Base-by-base conservation (phyloP, 2,888 invertebrate species). In the Meiosimyza decipiens region DNA sequence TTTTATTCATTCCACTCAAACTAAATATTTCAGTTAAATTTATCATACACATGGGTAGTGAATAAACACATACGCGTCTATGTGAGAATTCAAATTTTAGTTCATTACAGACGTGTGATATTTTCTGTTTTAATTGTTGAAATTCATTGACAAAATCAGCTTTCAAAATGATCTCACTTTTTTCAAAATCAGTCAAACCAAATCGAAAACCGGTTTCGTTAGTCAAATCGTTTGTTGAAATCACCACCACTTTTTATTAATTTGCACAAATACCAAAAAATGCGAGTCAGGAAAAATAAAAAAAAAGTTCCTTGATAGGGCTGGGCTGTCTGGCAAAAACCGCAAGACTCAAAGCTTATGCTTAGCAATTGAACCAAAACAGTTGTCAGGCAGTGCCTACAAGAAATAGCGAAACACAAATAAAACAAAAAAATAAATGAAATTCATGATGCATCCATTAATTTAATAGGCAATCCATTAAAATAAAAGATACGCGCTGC, bases 111-210 rank as follows among this genome's bases (percentile, higher is more conserved):
- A 16, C 12, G 18, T 57, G 18, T 18, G 18, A 57, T 13, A n/a
- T 15, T 51, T 12, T 22, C 6, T 51, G 11, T 50, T 52, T 67
- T 62, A 33, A 71, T 71, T 76, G 76, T 76, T 84, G 81, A 84
- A 81, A 81, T 86, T 86, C 85, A 86, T 86, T 86, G 84, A 87
- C 87, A 87, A 87, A 87, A 87, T 87, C 87, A 87, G 87, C 87
- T 87, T 87, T 87, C 87, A 87, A 87, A 87, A 87, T 87, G 87
- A 87, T 87, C 87, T 87, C 87, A 87, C 87, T 87, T 85, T 85
- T 82, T 83, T 82, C 80, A 83, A 85, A 86, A 85, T 84, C 86
- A 87, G 87, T 86, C 86, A 87, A 87, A 87, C 84, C 87, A 87
- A 87, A 87, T 87, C 87, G 87, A 87, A 87, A 87, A 87, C 87